Evolutionary conservation across 2,113 vertebrate genomes (phyloP).

Genomic region (Chlorodrepanis virens): DNA sequence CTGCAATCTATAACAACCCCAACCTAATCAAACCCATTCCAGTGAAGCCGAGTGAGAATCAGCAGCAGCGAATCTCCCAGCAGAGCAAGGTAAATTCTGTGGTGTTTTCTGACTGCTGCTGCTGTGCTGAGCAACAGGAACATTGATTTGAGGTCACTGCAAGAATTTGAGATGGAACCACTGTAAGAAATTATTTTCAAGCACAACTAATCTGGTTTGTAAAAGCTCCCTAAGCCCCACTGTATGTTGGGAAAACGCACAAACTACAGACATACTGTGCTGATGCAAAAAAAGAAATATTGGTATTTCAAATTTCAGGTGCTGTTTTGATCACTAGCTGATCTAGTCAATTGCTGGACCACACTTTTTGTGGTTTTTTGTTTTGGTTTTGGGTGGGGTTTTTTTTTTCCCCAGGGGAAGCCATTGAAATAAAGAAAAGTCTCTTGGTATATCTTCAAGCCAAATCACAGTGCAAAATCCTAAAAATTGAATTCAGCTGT

Average conservation of each 20-base stretch:
- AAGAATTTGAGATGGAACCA: background rate
- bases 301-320: background rate
- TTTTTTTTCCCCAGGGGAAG: background rate
- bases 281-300: background rate
- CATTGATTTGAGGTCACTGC: background rate
- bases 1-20: slow-evolving; percentile 85
- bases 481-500: background rate
- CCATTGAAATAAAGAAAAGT: background rate
- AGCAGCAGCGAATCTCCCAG: slow-evolving; percentile 44
- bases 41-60: slow-evolving; percentile 82
- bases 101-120: background rate
- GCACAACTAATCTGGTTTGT: background rate
- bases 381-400: background rate
- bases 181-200: background rate
- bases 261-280: background rate
- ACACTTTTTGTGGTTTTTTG: background rate
- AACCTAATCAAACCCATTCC: slow-evolving; percentile 96
- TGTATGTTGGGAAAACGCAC: background rate
- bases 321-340: background rate
- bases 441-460: background rate
- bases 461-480: background rate
- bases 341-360: background rate
- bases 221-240: background rate
- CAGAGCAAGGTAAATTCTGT: slow-evolving; percentile 65
- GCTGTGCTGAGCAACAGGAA: background rate